Evolutionary conservation across 2,888 invertebrate species (phyloP).

Genomic region (Lycia hirtaria): DNA sequence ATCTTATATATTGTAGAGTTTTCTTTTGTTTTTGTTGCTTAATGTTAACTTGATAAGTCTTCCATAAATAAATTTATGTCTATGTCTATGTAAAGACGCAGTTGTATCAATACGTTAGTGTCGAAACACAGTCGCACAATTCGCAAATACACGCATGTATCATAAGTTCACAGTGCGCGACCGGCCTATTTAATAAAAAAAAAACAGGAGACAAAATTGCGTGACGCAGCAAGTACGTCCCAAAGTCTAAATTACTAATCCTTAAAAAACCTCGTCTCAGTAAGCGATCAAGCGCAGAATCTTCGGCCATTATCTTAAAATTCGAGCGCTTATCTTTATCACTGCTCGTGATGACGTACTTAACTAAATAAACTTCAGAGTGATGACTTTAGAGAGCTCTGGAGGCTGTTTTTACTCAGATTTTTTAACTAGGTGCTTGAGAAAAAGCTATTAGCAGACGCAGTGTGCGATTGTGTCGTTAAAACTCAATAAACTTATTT

Average conservation of each 20-base stretch:
- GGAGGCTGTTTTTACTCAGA: neutral
- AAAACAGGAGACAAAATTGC: too few species aligned
- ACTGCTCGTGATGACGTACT: constrained; percentile 33
- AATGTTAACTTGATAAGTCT: too few species aligned
- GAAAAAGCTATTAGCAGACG: neutral
- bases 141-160: too few species aligned
- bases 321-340: constrained; percentile 37
- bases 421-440: neutral
- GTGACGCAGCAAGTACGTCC: too few species aligned
- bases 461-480: neutral
- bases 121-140: too few species aligned
- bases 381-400: constrained; percentile 23
- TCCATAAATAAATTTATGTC: too few species aligned
- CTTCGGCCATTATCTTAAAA: constrained; percentile 36
- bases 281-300: constrained; percentile 18
- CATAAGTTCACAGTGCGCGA: too few species aligned
- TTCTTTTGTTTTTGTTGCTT: too few species aligned
- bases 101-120: too few species aligned
- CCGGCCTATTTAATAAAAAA: too few species aligned
- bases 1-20: too few species aligned
- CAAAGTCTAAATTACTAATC: neutral
- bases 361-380: constrained; percentile 37
- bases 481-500: neutral
- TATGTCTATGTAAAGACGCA: too few species aligned
- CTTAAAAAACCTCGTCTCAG: constrained; percentile 5